Conservation (phyloP, 92 coral and sea anemone genomes). For the Epizoanthus fatuus region DNA sequence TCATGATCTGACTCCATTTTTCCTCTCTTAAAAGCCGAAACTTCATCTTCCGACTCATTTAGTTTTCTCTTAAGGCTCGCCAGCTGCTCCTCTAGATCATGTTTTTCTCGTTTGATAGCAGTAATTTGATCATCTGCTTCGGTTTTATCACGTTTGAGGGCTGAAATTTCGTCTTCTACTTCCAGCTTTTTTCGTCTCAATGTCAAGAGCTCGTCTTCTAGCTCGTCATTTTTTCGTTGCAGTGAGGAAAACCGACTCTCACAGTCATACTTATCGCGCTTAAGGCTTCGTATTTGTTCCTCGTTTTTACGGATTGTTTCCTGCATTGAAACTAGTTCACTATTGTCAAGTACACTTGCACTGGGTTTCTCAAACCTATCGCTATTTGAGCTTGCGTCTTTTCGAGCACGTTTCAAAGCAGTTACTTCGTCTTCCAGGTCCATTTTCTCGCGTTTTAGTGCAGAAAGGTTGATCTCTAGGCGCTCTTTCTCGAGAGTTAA, state of each 20-base stretch:
- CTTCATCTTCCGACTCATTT: slow-evolving; percentile 76
- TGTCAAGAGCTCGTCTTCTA: slow-evolving; percentile 86
- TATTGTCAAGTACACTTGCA: slow-evolving; percentile 48
- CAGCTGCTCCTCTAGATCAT: slow-evolving; percentile 75
- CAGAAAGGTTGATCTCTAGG: slow-evolving; percentile 71
- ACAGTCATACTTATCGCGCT: slow-evolving; percentile 78
- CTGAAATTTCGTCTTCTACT: slow-evolving; percentile 94
- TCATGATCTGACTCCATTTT: slow-evolving; percentile 87
- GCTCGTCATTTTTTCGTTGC: slow-evolving; percentile 88
- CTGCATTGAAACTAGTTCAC: slow-evolving; percentile 68
- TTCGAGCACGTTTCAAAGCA: slow-evolving; percentile 61
- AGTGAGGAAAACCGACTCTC: slow-evolving; percentile 75
- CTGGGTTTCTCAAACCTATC: slow-evolving; percentile 44
- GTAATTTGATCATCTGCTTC: slow-evolving; percentile 89
- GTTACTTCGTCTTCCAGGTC: slow-evolving; percentile 90
- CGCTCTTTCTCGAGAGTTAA: slow-evolving; percentile 81
- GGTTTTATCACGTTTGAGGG: slow-evolving; percentile 89
- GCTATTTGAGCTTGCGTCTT: slow-evolving; percentile 6
- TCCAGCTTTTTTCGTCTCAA: slow-evolving; percentile 83
- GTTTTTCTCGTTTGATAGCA: slow-evolving; percentile 73
- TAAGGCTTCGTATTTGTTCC: slow-evolving; percentile 73
- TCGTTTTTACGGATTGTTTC: slow-evolving; percentile 76
- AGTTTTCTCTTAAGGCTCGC: slow-evolving; percentile 70
- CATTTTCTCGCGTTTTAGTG: slow-evolving; percentile 81
- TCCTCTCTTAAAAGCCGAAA: slow-evolving; percentile 83